Conservation (phyloP, 2,888 invertebrate genomes). For the Cryptophagus acutangulus region DNA sequence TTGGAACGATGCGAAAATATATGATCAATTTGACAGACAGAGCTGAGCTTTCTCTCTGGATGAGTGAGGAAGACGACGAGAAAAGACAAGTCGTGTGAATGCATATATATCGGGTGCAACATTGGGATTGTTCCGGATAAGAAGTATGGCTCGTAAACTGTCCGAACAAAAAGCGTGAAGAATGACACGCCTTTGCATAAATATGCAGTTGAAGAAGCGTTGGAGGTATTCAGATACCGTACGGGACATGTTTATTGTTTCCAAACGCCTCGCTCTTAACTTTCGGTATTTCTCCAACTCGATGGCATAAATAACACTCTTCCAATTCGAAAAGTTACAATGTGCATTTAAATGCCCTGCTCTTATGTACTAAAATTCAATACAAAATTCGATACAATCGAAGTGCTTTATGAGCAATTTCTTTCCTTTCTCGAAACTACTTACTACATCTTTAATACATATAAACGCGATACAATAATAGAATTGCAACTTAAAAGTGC, state of each 20-base stretch:
- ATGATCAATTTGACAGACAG: conserved; percentile 13
- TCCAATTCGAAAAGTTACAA: conserved; percentile 20
- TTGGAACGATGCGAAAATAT: conserved; percentile 10
- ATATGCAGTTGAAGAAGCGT: conserved; percentile 25
- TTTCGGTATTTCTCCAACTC: conserved; percentile 20
- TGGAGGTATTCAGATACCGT: conserved; percentile 21
- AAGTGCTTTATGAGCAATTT: conserved; percentile 21
- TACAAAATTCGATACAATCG: conserved; percentile 27
- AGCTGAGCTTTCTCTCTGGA: too few relatives aligned
- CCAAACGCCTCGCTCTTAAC: conserved; percentile 24
- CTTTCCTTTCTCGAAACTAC: conserved; percentile 8
- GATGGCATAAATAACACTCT: conserved; percentile 23
- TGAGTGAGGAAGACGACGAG: too few relatives aligned
- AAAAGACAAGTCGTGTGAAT: conserved; percentile 4
- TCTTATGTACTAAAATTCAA: conserved; percentile 23
- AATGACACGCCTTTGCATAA: conserved; percentile 22
- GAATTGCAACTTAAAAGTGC: too few relatives aligned
- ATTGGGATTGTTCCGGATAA: conserved; percentile 15
- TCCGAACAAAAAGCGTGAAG: conserved; percentile 22
- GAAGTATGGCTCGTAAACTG: conserved; percentile 19
- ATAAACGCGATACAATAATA: too few relatives aligned
- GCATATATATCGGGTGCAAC: conserved; percentile 7
- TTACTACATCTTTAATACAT: too few relatives aligned
- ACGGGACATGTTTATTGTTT: conserved; percentile 28
- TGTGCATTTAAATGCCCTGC: conserved; percentile 23